Evolutionary conservation across 2,113 vertebrate species (phyloP), one percentile per base, ranked within the genome.

Genomic region (Hemichromis elongatus): DNA sequence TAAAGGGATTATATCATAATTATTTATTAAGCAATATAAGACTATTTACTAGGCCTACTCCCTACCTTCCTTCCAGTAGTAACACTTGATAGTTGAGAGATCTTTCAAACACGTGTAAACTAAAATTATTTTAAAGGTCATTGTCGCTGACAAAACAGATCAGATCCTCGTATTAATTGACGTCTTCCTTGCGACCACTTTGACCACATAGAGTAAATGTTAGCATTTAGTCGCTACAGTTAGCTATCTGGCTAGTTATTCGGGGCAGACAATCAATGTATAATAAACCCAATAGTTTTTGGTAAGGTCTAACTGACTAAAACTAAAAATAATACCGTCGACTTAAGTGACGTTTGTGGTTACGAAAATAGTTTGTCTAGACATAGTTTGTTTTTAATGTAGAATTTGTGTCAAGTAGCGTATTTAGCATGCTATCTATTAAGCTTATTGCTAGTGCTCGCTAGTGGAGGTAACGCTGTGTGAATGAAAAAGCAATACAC

Each of bases 401-500:
- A 4, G 30, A 86, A 82, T 75, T 7, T 3, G 7, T 84, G 77
- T 86, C 73, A 86, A 37, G 55, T 52, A 92, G 77, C 83, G 30
- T 63, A 84, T 80, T 85, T 92, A 94, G 88, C 89, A 85, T 37
- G 81, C 42, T 90, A 82, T 81, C 90, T 86, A 70, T 56, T 45
- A 59, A 82, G 91, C 90, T 92, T 87, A 75, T 86, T 92, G 93
- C 89, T 91, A 88, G 63, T 24, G 88, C 68, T 90, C 81, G 91
- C 92, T 90, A 92, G 87, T 88, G 82, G 88, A 86, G 87, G 82
- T 86, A 88, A 77, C 63, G 80, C 77, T 86, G 80, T 78, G 90
- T 91, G 90, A 93, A 94, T 92, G 92, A 93, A 93, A 92, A 90
- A 21, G 86, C 90, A 73, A 81, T 40, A 91, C 88, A 93, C 95